phyloP scores from a whole-genome alignment of 2,797 vertebrate species.

The Smutsia gigantea region DNA sequence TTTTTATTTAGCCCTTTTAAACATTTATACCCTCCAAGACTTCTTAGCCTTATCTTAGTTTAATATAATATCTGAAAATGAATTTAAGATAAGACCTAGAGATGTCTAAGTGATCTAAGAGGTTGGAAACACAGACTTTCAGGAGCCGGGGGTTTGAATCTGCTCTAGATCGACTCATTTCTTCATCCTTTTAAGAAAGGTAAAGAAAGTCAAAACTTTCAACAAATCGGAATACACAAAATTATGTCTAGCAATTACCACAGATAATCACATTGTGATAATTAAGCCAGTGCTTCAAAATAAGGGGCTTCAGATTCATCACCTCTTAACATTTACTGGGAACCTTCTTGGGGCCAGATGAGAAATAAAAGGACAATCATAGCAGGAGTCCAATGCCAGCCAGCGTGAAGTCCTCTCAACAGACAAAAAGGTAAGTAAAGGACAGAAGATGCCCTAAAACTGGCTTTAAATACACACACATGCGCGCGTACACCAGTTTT shows the following conservation, averaged over 20 bases:
- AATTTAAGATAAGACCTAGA: constrained; percentile 1
- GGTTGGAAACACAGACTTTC: not conserved
- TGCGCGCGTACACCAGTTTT: not conserved
- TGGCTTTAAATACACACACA: not conserved
- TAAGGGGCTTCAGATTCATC: not conserved
- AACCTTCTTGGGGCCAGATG: not conserved
- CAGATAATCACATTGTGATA: not conserved
- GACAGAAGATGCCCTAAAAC: not conserved
- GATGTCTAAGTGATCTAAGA: not conserved
- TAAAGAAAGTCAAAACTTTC: constrained; percentile 37
- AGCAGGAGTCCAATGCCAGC: not conserved
- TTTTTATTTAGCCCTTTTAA: constrained; percentile 26
- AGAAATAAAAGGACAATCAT: not conserved
- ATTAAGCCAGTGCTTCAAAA: not conserved
- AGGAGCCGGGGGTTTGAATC: not conserved
- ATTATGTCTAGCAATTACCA: not conserved
- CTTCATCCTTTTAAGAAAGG: constrained; percentile 32
- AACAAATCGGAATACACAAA: not conserved
- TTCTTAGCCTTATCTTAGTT: not conserved
- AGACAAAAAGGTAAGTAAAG: not conserved
- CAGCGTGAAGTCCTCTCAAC: not conserved
- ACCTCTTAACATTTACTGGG: not conserved
- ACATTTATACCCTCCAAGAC: not conserved
- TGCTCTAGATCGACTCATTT: not conserved
- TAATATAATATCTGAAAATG: not conserved